These are phyloP conservation scores for Notocelia uddmanniana DNA, from an alignment of 2,888 invertebrate genomes.

Conservation along the genomic window DNA sequence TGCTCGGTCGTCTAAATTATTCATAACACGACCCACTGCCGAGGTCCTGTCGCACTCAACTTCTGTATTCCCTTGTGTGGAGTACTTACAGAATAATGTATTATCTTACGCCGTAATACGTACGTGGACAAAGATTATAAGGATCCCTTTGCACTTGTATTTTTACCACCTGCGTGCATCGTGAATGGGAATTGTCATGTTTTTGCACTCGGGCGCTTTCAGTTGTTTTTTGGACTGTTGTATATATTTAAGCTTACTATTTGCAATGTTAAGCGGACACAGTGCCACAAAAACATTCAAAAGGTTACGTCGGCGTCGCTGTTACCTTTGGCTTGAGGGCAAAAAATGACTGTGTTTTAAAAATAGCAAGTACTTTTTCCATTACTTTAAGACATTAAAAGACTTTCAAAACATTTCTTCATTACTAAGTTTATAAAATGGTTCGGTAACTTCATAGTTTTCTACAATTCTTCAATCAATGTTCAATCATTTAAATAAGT, in stretches of 20 bases:
- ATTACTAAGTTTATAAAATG: no score
- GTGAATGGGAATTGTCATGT: slow-evolving; percentile 22
- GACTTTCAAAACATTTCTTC: no score
- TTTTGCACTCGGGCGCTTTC: slow-evolving; percentile 1
- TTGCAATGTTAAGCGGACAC: background rate
- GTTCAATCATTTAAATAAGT: background rate
- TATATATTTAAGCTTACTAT: background rate
- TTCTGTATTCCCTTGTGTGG: slow-evolving; percentile 64
- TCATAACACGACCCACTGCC: slow-evolving; percentile 60
- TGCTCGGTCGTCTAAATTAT: slow-evolving; percentile 63
- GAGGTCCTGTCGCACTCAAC: slow-evolving; percentile 62
- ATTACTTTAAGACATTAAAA: no score
- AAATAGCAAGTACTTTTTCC: background rate
- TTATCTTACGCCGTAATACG: slow-evolving; percentile 53
- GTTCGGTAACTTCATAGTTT: no score
- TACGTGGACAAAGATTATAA: slow-evolving; percentile 54
- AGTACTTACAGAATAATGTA: slow-evolving; percentile 72
- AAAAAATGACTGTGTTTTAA: background rate
- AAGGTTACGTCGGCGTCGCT: background rate
- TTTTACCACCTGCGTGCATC: slow-evolving; percentile 30
- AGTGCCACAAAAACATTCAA: background rate
- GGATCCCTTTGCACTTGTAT: slow-evolving; percentile 33
- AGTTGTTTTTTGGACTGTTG: background rate
- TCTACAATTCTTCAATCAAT: background rate
- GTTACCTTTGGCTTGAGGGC: background rate